These are phyloP conservation scores for Heterodera carotae DNA, from an alignment of 1,140 invertebrate species.

Conservation along the genomic window DNA sequence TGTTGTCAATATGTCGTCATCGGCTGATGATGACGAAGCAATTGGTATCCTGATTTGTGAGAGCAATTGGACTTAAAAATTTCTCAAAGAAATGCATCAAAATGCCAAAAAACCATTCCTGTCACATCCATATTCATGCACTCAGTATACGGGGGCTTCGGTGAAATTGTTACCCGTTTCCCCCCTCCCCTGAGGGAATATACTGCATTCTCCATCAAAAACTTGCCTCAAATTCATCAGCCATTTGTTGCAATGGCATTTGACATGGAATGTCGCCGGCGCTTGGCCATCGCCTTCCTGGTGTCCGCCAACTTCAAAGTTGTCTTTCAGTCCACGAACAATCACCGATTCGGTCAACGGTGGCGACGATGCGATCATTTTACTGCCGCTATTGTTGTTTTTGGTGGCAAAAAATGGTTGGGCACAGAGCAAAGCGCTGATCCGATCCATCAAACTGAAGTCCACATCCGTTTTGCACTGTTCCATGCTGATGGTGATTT, in stretches of 20 bases:
- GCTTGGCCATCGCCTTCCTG: constrained; percentile 15
- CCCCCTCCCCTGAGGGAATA: too few species aligned
- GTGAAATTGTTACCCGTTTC: too few species aligned
- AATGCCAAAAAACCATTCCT: neutral
- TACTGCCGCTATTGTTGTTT: neutral
- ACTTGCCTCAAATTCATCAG: constrained; percentile 37
- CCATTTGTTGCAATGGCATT: constrained; percentile 45
- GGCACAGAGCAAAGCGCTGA: constrained; percentile 30
- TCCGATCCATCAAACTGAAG: constrained; percentile 45
- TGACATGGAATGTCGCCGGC: constrained; percentile 38
- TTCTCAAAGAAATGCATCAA: neutral
- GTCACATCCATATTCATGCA: too few species aligned
- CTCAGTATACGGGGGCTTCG: too few species aligned
- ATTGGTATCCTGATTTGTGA: constrained; percentile 42
- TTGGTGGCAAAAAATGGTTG: constrained; percentile 32
- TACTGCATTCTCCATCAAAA: neutral
- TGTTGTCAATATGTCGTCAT: too few species aligned
- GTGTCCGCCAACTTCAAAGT: constrained; percentile 21
- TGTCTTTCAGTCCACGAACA: constrained; percentile 28
- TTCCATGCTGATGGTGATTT: constrained; percentile 31
- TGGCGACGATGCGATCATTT: neutral
- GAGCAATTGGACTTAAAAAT: neutral
- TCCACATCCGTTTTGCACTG: constrained; percentile 47
- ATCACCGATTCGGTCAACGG: constrained; percentile 1
- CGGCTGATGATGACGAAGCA: constrained; percentile 7